A percentile compares a stretch with the other conserved stretches of the same genome.
These are phyloP conservation scores for Macropis europaea DNA, from an alignment of 2,888 invertebrate genomes.

Conservation along the genomic window DNA sequence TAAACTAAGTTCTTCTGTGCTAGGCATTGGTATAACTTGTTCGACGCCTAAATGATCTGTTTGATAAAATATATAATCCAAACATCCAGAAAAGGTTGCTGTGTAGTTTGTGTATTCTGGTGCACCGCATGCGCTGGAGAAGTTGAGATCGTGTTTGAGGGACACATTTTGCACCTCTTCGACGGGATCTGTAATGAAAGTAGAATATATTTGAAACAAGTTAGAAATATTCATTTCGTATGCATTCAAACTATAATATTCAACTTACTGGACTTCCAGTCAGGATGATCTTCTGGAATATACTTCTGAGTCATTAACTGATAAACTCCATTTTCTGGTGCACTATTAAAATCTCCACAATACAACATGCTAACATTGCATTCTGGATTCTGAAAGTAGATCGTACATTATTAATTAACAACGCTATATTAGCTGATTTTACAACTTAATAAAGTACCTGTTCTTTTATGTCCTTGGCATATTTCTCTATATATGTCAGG, in stretches of 20 bases:
- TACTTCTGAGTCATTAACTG: conserved; percentile 87
- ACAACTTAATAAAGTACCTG: too few relatives aligned
- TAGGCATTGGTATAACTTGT: conserved; percentile 90
- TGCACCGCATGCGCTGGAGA: conserved; percentile 91
- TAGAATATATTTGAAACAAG: conserved; percentile 24
- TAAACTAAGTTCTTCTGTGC: conserved; percentile 86
- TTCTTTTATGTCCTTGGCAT: conserved; percentile 80
- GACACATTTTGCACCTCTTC: conserved; percentile 85
- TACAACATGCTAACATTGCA: conserved; percentile 86
- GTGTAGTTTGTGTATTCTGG: conserved; percentile 93
- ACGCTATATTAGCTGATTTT: too few relatives aligned
- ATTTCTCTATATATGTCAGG: conserved; percentile 85
- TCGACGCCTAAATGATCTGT: conserved; percentile 83
- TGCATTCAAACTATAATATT: neutral
- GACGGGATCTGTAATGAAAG: conserved; percentile 82
- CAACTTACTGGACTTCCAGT: conserved; percentile 90
- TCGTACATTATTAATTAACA: conserved; percentile 10
- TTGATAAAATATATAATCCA: conserved; percentile 96
- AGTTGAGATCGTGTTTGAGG: conserved; percentile 84
- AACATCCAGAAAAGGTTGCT: conserved; percentile 88
- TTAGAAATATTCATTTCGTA: conserved; percentile 2
- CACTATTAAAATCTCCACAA: conserved; percentile 97
- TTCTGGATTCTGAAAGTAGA: conserved; percentile 74
- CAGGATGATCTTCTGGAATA: conserved; percentile 84
- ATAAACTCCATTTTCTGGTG: conserved; percentile 90